Evolutionary conservation across 2,113 vertebrate genomes (phyloP), one percentile per base, ranked within the genome.

Genomic region (Malurus melanocephalus): DNA sequence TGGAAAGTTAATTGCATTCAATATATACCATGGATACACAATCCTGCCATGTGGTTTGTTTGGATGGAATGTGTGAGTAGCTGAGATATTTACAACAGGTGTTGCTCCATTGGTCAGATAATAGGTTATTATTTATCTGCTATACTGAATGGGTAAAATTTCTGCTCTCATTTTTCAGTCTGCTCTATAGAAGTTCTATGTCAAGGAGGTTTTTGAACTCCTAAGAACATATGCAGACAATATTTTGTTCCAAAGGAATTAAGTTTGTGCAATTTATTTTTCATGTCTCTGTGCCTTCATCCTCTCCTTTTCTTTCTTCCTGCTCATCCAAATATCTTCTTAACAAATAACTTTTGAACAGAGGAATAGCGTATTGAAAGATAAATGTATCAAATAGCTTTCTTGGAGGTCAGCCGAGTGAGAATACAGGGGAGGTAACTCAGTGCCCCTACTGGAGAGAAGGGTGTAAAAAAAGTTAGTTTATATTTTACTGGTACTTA

Each of bases 31-130:
- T 72, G 42, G 22, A 82, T 68, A 13, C 32, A 33, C 46, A 78
- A 6, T 78, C 74, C 57, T 38, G 6, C 2, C 5, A 68, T 26
- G 11, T 33, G 45, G 23, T 71, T 73, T 86, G 17, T 88, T 46
- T 80, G 52, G 43, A 78, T 71, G 27, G 78, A 92, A 80, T 81
- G n/a, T 52, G 20, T 67, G 46, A 89, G 49, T n/a, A 78, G 45
- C 11, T 53, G 22, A 71, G 9, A 28, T 92, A 17, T 89, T 79
- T 76, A 53, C 79, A 88, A 85, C 18, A 42, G 35, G 15, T n/a
- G 8, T 68, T 61, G 24, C 17, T 64, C 17, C 1, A 2, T 3
- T 67, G 56, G 6, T 64, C 48, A 42, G 43, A 77, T 40, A 77
- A 28, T 32, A 77, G 77, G 45, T 80, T 88, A 35, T n/a, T 21